Evolutionary conservation across 2,888 invertebrate species (phyloP), one percentile per base, ranked within the genome.

Genomic region (Julus scanicus): DNA sequence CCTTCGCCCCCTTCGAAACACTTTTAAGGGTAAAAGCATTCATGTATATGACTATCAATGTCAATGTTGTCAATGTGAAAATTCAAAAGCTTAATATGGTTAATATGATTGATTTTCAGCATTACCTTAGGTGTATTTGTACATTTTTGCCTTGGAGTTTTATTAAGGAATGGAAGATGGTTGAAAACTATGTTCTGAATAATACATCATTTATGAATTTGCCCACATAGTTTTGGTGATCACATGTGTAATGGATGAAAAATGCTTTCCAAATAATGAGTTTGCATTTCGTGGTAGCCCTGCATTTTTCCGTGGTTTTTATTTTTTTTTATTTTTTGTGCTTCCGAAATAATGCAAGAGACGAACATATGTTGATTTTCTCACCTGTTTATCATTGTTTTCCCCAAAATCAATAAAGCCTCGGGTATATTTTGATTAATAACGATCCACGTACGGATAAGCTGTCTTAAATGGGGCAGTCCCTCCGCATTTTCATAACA

Each of bases 341-440:
- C 63, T 20, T 63, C 20, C n/a, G 63, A 63, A 63, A 63, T 63
- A 63, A 63, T 63, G 63, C 63, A 63, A 63, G 63, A 63, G 57
- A 20, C 63, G 63, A 63, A 5, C 63, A 63, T 63, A 63, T 63
- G 63, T 63, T 63, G 63, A 63, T 63, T 63, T 63, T 63, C 63
- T 63, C 63, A 63, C 63, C 63, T 63, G 63, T 63, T 63, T 63
- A 63, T 63, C 63, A 63, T 63, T 63, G 63, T 63, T 63, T 63
- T 63, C 20, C 20, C 20, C 63, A 17, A 63, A 63, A 63, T 63
- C 63, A 63, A 63, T 63, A 63, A 63, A 8, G 63, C 63, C 20
- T 63, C 63, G 63, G 63, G 63, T 63, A 17, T 63, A 63, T 63
- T 63, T 63, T 63, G 63, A 63, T 63, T 63, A 63, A 63, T 63